Percentiles rank a stretch among this genome's conserved stretches.
Conservation (phyloP, 2,888 invertebrate genomes). For the Temnothorax rugatulus region DNA sequence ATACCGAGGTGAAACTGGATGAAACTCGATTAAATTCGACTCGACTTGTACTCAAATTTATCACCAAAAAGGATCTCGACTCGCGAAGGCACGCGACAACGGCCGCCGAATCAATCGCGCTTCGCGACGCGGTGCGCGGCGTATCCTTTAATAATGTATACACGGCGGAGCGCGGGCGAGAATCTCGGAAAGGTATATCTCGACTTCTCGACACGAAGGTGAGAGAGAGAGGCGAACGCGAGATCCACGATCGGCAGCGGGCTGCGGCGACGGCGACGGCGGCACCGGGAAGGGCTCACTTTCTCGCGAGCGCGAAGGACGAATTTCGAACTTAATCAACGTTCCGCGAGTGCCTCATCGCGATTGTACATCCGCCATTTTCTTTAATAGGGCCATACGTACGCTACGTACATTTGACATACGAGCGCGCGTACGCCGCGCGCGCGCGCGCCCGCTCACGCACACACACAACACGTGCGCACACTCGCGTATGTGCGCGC, state of each 20-base stretch:
- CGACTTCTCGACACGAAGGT: not conserved
- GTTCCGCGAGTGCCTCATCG: slow-evolving; percentile 78
- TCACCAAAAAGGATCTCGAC: not conserved
- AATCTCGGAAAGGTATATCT: not conserved
- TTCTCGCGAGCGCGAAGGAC: slow-evolving; percentile 27
- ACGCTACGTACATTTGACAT: slow-evolving; percentile 70
- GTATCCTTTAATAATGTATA: slow-evolving; percentile 20
- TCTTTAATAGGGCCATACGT: slow-evolving; percentile 81
- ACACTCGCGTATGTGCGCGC: not conserved
- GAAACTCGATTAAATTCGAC: not conserved
- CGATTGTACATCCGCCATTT: slow-evolving; percentile 83
- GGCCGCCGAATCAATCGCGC: slow-evolving; percentile 19
- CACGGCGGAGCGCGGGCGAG: not conserved
- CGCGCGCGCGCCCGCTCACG: slow-evolving; percentile 2
- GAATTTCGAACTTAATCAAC: slow-evolving; percentile 75
- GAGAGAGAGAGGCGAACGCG: not conserved
- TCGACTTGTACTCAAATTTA: not conserved
- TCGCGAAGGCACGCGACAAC: not conserved
- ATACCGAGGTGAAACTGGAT: not conserved
- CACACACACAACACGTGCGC: not conserved
- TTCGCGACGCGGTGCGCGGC: not conserved
- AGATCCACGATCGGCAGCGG: not conserved
- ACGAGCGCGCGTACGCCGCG: slow-evolving; percentile 34
- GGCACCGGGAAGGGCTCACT: not conserved
- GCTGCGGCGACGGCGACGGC: not conserved